phyloP scores from a whole-genome alignment of 2,113 vertebrate species.

The Scomber scombrus region DNA sequence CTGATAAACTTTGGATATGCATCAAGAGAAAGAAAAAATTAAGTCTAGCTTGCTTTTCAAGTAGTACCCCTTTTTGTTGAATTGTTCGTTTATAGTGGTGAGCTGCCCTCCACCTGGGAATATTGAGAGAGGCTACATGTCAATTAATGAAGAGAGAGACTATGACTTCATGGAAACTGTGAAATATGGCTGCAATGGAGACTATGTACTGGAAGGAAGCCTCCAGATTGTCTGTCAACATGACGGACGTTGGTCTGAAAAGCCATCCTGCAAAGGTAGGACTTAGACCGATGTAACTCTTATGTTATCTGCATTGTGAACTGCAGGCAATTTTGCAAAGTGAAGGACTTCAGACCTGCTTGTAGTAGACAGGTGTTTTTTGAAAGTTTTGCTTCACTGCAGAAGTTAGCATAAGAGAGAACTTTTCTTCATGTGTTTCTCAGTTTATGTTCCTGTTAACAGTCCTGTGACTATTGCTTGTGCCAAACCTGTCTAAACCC shows the following conservation, averaged over 20 bases:
- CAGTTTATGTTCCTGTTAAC: too few relatives aligned
- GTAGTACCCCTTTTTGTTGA: background rate
- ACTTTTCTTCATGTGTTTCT: too few relatives aligned
- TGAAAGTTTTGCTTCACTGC: too few relatives aligned
- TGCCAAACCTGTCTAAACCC: too few relatives aligned
- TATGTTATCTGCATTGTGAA: background rate
- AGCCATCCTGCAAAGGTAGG: slow-evolving; percentile 77
- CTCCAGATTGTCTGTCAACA: slow-evolving; percentile 57
- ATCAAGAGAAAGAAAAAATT: background rate
- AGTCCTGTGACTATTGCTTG: too few relatives aligned
- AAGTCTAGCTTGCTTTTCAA: background rate
- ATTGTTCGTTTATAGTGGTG: slow-evolving; percentile 59
- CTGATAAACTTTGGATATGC: background rate
- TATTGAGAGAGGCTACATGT: slow-evolving; percentile 71
- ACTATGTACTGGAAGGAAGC: slow-evolving; percentile 61
- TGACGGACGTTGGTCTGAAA: slow-evolving; percentile 74
- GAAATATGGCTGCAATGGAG: slow-evolving; percentile 66
- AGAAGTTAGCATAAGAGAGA: too few relatives aligned
- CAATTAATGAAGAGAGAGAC: background rate
- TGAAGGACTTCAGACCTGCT: too few relatives aligned
- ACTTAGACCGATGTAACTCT: background rate
- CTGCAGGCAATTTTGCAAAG: too few relatives aligned
- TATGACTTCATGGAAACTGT: slow-evolving; percentile 64
- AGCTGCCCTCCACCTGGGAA: slow-evolving; percentile 67
- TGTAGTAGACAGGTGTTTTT: too few relatives aligned